Base-by-base conservation (phyloP, 37 sponge, comb jelly and placozoan species). In the Spongilla lacustris region DNA sequence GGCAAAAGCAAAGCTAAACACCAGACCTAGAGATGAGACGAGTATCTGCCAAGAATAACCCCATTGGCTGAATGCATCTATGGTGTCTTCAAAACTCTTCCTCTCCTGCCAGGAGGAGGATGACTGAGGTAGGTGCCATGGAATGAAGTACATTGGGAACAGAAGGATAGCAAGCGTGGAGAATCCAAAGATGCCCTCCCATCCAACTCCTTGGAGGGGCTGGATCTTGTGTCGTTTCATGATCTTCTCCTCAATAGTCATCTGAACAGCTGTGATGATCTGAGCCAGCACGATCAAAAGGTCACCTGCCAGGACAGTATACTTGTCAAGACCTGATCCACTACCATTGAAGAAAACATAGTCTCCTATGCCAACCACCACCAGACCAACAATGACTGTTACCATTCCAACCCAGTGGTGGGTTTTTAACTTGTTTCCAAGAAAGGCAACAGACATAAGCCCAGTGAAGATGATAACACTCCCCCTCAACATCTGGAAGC, bases 381-480 rank as follows among this genome's bases (percentile, higher is more conserved):
- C 84, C 24, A 97, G 91, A 19, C 99, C 99, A 23, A 93, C 30
- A 1, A 98, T 84, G 68, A 98, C 95, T 19, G 74, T 84, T 34
- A 98, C 32, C 94, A 98, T 98, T 4, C 99, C 99, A 1, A 83
- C 1, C 94, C 97, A 97, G 58, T 97, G 89, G 76, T 75, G 69
- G 21, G 73, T 29, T 69, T 90, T 79, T 14, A 96, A 81, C 27
- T 84, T 89, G 75, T 69, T 84, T 2, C 89, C 83, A 19, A 98
- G 91, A 36, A 97, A 95, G 5, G 90, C 96, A 6, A 97, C 94
- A 36, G 99, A 97, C 21, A 98, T 81, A 14, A 98, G 86, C 0
- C 96, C 97, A 3, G 99, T 97, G 84, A 98, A 98, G 67, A 98
- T 95, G 71, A 98, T 98, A 34, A 98, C 99, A 69, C 93, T 92